Conservation (phyloP, 35 echinoderm and acorn worm genomes). For the Hemicentrotus pulcherrimus region DNA sequence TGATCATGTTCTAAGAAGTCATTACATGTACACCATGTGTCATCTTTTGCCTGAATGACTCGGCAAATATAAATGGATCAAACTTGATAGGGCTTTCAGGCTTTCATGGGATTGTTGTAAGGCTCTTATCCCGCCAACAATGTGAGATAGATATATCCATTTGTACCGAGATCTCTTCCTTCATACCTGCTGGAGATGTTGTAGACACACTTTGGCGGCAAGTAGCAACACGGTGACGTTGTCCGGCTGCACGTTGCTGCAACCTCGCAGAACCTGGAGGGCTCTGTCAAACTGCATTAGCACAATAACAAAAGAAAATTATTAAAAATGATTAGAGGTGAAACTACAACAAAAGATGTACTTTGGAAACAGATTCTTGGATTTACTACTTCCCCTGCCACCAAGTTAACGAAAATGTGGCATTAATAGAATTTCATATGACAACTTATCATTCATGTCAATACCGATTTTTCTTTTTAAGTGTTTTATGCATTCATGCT, state of each 20-base stretch:
- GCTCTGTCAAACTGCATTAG: slow-evolving; percentile 77
- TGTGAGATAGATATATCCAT: background rate
- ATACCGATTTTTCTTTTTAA: too few species aligned
- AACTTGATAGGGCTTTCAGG: background rate
- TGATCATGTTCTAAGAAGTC: too few species aligned
- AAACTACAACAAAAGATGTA: too few species aligned
- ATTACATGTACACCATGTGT: background rate
- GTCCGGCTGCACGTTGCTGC: slow-evolving; percentile 71
- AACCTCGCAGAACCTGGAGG: slow-evolving; percentile 81
- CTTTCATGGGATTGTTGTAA: background rate
- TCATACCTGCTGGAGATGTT: slow-evolving; percentile 83
- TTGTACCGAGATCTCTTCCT: background rate
- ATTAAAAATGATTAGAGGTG: too few species aligned
- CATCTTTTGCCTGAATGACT: background rate
- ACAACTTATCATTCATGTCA: too few species aligned
- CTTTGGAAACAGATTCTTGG: too few species aligned
- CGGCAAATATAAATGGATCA: background rate
- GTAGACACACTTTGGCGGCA: slow-evolving; percentile 88
- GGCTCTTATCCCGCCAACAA: too few species aligned
- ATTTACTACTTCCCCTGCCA: too few species aligned
- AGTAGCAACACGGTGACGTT: slow-evolving; percentile 69
- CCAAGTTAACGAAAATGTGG: too few species aligned
- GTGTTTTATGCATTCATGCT: too few species aligned
- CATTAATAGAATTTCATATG: too few species aligned
- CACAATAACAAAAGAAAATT: background rate